Conservation (phyloP, 2,797 vertebrate species). For the Enteromius afrohamiltoni region DNA sequence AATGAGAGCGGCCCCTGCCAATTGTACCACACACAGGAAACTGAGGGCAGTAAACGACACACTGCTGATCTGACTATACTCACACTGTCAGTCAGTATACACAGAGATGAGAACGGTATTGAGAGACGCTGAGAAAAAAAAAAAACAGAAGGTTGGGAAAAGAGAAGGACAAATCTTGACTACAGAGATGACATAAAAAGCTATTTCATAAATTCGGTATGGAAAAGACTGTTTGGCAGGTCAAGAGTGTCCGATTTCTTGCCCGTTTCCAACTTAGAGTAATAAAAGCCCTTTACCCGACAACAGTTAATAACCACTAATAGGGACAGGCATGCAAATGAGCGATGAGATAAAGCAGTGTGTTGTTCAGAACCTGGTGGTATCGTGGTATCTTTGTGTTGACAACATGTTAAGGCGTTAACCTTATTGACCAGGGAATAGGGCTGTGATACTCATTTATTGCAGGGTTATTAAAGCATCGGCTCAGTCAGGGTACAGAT, state of each 20-base stretch:
- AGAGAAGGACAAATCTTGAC: not conserved
- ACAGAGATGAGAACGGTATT: conserved; percentile 4
- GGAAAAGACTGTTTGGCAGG: conserved; percentile 2
- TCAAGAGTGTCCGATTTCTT: conserved; percentile 15
- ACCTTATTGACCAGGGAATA: conserved; percentile 61
- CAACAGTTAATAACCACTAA: conserved; percentile 41
- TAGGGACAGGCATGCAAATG: conserved; percentile 33
- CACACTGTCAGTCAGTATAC: conserved; percentile 38
- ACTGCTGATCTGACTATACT: conserved; percentile 44
- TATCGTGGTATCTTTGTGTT: conserved; percentile 45
- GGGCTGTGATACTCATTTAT: conserved; percentile 70
- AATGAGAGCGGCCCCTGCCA: conserved; percentile 36
- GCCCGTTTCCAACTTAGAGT: not conserved
- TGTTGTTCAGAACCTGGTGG: conserved; percentile 37
- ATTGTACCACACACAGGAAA: conserved; percentile 55
- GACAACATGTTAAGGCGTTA: conserved; percentile 50
- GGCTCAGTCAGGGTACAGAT: conserved; percentile 74
- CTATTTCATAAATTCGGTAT: not conserved
- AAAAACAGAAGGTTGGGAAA: conserved; percentile 18
- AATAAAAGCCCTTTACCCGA: conserved; percentile 45
- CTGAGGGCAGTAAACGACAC: conserved; percentile 45
- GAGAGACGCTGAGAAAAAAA: conserved; percentile 9
- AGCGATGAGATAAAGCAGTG: conserved; percentile 34
- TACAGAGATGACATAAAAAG: not conserved
- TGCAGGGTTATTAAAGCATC: conserved; percentile 73